Evolutionary conservation across 1,140 invertebrate species (phyloP).

Genomic region (Zophobas morio): DNA sequence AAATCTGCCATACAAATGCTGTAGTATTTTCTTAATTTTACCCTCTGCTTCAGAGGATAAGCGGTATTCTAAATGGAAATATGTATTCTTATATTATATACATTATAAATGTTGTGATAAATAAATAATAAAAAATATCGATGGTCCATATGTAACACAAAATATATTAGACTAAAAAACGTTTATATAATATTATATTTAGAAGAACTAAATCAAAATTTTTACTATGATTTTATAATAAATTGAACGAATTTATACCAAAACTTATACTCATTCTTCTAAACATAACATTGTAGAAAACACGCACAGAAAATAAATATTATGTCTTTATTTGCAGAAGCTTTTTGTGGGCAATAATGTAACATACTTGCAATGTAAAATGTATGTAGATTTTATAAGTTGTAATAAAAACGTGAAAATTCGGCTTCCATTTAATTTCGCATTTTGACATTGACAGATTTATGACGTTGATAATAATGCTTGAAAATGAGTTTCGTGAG

Average conservation of each 20-base stretch:
- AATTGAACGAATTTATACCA: slow-evolving; percentile 2
- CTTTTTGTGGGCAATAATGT: slow-evolving; percentile 45
- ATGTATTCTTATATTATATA: slow-evolving; percentile 48
- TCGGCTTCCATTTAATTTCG: neutral
- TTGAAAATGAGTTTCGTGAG: slow-evolving; percentile 39
- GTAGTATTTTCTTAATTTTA: slow-evolving; percentile 44
- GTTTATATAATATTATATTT: slow-evolving; percentile 32
- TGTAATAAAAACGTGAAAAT: slow-evolving; percentile 51
- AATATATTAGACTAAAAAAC: slow-evolving; percentile 23
- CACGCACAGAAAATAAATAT: slow-evolving; percentile 13
- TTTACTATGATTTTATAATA: slow-evolving; percentile 5
- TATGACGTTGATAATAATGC: neutral
- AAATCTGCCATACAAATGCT: slow-evolving; percentile 27
- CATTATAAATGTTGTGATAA: slow-evolving; percentile 48
- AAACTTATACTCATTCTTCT: slow-evolving; percentile 32
- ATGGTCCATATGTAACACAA: slow-evolving; percentile 44
- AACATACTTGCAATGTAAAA: slow-evolving; percentile 40
- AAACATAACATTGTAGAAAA: slow-evolving; percentile 36
- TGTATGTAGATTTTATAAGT: slow-evolving; percentile 52
- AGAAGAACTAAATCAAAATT: slow-evolving; percentile 24
- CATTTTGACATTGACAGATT: slow-evolving; percentile 24
- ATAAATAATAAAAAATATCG: slow-evolving; percentile 43
- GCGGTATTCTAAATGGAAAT: slow-evolving; percentile 50
- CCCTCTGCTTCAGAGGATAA: slow-evolving; percentile 43
- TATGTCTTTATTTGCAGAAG: slow-evolving; percentile 28